Base-by-base conservation (phyloP, 2,888 invertebrate genomes). In the Steinernema hermaphroditum region DNA sequence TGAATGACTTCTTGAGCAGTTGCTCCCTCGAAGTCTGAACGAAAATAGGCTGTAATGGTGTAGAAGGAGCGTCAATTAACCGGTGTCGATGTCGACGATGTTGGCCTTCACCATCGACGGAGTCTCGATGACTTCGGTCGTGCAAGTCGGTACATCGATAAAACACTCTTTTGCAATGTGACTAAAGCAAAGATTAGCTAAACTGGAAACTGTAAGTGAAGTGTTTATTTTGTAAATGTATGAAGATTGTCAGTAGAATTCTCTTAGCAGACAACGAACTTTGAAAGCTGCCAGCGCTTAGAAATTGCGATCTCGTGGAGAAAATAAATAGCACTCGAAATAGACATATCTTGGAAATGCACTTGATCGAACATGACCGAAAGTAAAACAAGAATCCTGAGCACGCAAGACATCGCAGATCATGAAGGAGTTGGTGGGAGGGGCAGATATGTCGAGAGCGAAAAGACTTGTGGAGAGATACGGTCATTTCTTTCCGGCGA, bases 1-100 rank as follows among this genome's bases (percentile, higher is more conserved):
- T 75, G 71, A 24, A 75, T 75, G 44, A 49, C 32, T 27, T 54
- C 62, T 12, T 69, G 69, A 14, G 68, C 71, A 0, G 44, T 72
- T 6, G 70, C 62, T 34, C 54, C 68, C 37, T 75, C 75, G 70
- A 46, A 57, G n/a, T 75, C 75, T 75, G 19, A 4, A 50, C 22
- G n/a, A n/a, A n/a, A n/a, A n/a, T n/a, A n/a, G n/a, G n/a, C n/a
- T n/a, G n/a, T n/a, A n/a, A n/a, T n/a, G n/a, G n/a, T n/a, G n/a
- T 24, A 62, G 71, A 22, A 46, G 49, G 71, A 27, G 46, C 29
- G 8, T 4, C 6, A 16, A 69, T 22, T 19, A 19, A 43, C 43
- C 69, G 43, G 46, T 29, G 43, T 62, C 62, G 12, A 62, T 62
- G 34, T 62, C 62, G 16, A 62, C 62, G 32, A 62, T 34, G 62